Base-by-base conservation (phyloP, 2,888 invertebrate genomes). In the Phlogophora meticulosa region DNA sequence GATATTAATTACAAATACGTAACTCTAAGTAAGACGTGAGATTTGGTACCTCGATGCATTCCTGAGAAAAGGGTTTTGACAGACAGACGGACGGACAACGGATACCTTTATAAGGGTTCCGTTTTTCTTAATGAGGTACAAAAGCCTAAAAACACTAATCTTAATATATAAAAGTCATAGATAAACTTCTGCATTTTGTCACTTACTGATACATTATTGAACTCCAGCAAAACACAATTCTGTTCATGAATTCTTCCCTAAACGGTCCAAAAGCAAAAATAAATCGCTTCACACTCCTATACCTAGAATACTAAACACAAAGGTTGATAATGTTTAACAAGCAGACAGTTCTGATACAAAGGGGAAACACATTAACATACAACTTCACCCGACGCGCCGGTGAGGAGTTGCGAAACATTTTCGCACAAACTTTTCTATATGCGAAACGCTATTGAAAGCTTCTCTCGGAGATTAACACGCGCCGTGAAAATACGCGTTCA, bases 311-410 rank as follows among this genome's bases (percentile, higher is more conserved):
- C 78, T 65, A 70, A 79, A 70, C 58, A 74, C 68, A 80, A 71
- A 69, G 61, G 62, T 81, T 76, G 57, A 79, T 80, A 83, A 83
- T 84, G 87, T 91, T 92, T 91, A 92, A 91, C 90, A 85, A 88
- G 89, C 90, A 92, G 90, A 87, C 89, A 89, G 86, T 87, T 88
- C 87, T 88, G 88, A 92, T 92, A 94, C 93, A 94, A 94, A 93
- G 93, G 90, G 92, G 90, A 93, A 93, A 94, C 91, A 94, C 93
- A 94, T 95, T 95, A 95, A 93, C 93, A 94, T 91, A 89, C 91
- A 92, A 94, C 92, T 94, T 92, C 87, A 82, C 82, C 86, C 81
- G 79, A 82, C 87, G 82, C 86, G 76, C 86, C 87, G 86, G 86
- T 87, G 90, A 86, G 90, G 89, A 94, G 94, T 94, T 95, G 90